A percentile compares a stretch with the other conserved stretches of the same genome.
Evolutionary conservation across 2,113 vertebrate genomes (phyloP).

Genomic region (Anolis sagrei): DNA sequence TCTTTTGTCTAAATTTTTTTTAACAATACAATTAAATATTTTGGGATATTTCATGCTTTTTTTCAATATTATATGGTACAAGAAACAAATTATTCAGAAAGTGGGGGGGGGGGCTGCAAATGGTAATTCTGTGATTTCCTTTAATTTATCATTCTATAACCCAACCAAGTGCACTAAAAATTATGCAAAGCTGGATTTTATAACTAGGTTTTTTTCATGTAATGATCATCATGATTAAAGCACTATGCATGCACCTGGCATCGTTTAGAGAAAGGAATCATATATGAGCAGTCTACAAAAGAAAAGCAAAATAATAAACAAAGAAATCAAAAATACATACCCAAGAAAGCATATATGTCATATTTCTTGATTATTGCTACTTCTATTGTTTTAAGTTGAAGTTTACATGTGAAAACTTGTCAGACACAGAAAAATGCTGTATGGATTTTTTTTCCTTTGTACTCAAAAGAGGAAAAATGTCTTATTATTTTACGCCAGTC

Average conservation of each 20-base stretch:
- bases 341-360: background rate
- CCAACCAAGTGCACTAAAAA: background rate
- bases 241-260: background rate
- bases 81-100: no score
- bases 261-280: background rate
- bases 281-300: background rate
- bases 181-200: background rate
- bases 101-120: no score
- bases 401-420: background rate
- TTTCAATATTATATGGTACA: background rate
- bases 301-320: background rate
- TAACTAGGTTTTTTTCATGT: background rate
- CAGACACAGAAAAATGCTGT: background rate
- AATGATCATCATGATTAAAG: background rate
- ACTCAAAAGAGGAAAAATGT: background rate
- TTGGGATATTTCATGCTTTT: background rate
- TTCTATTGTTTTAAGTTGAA: background rate
- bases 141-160: background rate
- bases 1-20: background rate
- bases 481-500: background rate
- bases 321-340: background rate
- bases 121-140: background rate
- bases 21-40: background rate
- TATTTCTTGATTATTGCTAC: background rate
- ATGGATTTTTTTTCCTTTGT: background rate